Evolutionary conservation across 2,797 vertebrate species (phyloP).

Genomic region (Falco biarmicus): DNA sequence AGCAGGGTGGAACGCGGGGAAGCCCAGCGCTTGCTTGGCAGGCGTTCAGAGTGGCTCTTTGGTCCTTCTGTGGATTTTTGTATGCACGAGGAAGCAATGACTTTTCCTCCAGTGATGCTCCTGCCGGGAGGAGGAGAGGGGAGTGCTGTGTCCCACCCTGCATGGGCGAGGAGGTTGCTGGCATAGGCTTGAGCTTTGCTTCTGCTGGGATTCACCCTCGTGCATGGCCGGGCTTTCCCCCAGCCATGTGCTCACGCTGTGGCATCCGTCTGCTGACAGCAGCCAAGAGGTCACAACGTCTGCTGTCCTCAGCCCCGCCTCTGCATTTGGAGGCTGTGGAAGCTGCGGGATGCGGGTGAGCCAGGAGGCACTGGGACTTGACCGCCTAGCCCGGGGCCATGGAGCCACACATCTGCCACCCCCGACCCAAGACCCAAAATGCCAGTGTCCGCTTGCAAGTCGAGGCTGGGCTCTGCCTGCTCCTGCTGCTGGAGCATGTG

Average conservation of each 20-base stretch:
- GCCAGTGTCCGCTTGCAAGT: fast-evolving
- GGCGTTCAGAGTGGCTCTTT: not conserved
- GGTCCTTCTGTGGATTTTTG: not conserved
- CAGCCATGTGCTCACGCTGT: fast-evolving
- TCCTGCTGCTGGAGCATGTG: not conserved
- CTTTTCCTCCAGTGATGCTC: not conserved
- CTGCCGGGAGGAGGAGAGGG: not conserved
- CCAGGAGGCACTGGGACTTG: not conserved
- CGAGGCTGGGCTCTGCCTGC: not conserved
- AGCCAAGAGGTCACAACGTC: not conserved
- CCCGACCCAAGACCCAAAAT: not conserved
- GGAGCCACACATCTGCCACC: not conserved
- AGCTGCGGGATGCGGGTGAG: not conserved
- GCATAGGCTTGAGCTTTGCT: not conserved
- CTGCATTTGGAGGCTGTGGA: not conserved
- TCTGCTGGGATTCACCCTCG: not conserved
- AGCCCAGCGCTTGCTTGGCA: not conserved
- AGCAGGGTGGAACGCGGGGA: not conserved
- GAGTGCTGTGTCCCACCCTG: not conserved
- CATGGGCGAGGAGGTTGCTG: not conserved
- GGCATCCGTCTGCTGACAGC: fast-evolving
- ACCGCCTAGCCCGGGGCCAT: not conserved
- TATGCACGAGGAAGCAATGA: not conserved
- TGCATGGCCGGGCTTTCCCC: not conserved
- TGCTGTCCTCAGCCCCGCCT: not conserved